Evolutionary conservation across 2,113 vertebrate species (phyloP).

Genomic region (cat (Felis catus)): F.catus_Fca126_mat1.0 CM031417.1:4558001-4558500

Average conservation of each 20-base stretch:
- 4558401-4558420: not conserved
- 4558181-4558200: not conserved
- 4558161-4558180: not conserved
- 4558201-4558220: not conserved
- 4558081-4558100: not conserved
- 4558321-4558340: not conserved
- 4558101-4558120: not conserved
- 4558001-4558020: slow-evolving; percentile 42
- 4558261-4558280: not conserved
- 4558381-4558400: not conserved
- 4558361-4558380: not conserved
- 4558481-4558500: not conserved
- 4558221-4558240: not conserved
- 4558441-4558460: not conserved
- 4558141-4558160: not conserved
- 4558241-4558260: not conserved
- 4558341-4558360: not conserved
- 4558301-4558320: not conserved
- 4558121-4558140: not conserved
- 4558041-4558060: not conserved
- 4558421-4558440: not conserved
- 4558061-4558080: not conserved
- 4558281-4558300: not conserved
- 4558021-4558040: slow-evolving; percentile 44
- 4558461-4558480: not conserved